Evolutionary conservation across 2,888 invertebrate genomes (phyloP).

Genomic region (Noctuana brunneofusca): DNA sequence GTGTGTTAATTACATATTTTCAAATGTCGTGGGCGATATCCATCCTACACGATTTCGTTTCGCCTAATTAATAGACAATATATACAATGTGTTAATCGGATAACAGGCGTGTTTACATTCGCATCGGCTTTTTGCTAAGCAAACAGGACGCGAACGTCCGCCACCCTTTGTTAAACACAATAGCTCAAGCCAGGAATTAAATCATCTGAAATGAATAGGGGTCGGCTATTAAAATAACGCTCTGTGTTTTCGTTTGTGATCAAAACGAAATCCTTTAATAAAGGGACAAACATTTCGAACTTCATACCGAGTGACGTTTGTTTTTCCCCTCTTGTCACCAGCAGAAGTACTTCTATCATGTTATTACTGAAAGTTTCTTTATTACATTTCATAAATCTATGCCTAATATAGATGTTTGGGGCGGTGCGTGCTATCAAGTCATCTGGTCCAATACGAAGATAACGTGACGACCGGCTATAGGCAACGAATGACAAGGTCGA

Average conservation of each 20-base stretch:
- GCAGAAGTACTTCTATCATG: background rate
- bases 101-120: slow-evolving; percentile 54
- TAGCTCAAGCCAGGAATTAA: slow-evolving; percentile 13
- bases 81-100: slow-evolving; percentile 49
- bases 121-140: slow-evolving; percentile 57
- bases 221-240: slow-evolving; percentile 4
- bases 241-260: slow-evolving; percentile 20
- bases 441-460: slow-evolving; percentile 53
- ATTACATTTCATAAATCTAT: slow-evolving; percentile 23
- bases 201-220: slow-evolving; percentile 15
- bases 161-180: slow-evolving; percentile 23
- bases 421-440: slow-evolving; percentile 57
- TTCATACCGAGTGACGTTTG: slow-evolving; percentile 11
- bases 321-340: background rate
- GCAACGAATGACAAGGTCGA: slow-evolving; percentile 39
- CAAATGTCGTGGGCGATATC: background rate
- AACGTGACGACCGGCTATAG: slow-evolving; percentile 57
- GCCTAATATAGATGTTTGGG: slow-evolving; percentile 45
- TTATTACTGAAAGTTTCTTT: slow-evolving; percentile 24
- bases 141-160: slow-evolving; percentile 47
- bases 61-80: slow-evolving; percentile 39
- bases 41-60: slow-evolving; percentile 32
- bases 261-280: slow-evolving; percentile 19
- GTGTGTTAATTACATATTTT: background rate
- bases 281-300: background rate